Percentiles rank a stretch among this genome's conserved stretches.
phyloP scores from a whole-genome alignment of 2,888 invertebrate species.

The Nymphalis c-album region DNA sequence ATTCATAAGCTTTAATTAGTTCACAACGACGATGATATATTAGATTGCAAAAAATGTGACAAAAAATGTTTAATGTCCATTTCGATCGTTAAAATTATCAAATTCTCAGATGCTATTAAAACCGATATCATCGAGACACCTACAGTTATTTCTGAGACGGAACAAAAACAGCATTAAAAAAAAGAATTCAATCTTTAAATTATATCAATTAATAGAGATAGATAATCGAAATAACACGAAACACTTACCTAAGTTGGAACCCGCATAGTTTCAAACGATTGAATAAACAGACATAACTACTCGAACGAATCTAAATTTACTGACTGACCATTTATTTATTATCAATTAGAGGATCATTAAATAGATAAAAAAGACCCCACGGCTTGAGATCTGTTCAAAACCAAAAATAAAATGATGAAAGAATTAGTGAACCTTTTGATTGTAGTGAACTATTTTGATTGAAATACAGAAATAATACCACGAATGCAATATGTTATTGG shows the following conservation, averaged over 20 bases:
- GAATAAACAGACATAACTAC: conserved; percentile 25
- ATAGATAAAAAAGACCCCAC: conserved; percentile 6
- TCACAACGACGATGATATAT: background rate
- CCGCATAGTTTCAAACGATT: conserved; percentile 30
- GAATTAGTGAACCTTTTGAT: background rate
- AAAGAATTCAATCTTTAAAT: background rate
- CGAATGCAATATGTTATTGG: conserved; percentile 16
- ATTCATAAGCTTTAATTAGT: conserved; percentile 16
- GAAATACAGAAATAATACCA: background rate
- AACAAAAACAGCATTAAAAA: background rate
- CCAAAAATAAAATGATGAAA: background rate
- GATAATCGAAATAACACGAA: conserved; percentile 6
- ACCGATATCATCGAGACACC: no score
- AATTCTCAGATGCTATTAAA: no score
- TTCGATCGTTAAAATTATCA: background rate
- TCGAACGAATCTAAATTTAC: conserved; percentile 33
- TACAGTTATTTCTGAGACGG: no score
- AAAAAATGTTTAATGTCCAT: background rate
- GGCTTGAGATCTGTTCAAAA: conserved; percentile 1
- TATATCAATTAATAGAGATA: conserved; percentile 11
- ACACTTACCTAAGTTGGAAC: conserved; percentile 17
- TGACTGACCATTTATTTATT: conserved; percentile 16
- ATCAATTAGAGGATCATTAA: conserved; percentile 17
- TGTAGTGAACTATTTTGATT: background rate
- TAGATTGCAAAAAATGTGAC: background rate